phyloP scores from a whole-genome alignment of 53 echinoderm and acorn worm genomes.

The Arbacia lixula region DNA sequence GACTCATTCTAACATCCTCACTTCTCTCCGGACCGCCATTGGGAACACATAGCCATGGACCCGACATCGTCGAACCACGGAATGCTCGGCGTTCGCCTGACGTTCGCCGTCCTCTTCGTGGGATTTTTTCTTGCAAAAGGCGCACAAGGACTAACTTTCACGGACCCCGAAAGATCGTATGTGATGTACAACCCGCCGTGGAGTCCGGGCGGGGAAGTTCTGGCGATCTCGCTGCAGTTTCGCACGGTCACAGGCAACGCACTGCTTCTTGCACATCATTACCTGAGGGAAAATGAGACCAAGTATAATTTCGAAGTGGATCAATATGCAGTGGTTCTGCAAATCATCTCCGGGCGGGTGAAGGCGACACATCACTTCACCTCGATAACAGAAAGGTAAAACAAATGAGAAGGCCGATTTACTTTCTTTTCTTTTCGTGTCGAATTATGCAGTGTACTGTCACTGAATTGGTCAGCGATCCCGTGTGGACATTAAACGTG shows the following conservation, averaged over 20 bases:
- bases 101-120: constrained; percentile 1
- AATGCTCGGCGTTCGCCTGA: constrained; percentile 42
- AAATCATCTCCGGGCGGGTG: constrained; percentile 11
- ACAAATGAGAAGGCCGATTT: neutral
- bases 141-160: constrained; percentile 27
- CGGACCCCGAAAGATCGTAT: constrained; percentile 37
- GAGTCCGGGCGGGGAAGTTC: constrained; percentile 30
- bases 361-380: constrained; percentile 24
- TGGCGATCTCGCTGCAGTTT: constrained; percentile 46
- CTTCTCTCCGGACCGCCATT: constrained; percentile 14
- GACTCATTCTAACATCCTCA: neutral
- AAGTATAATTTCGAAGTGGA: constrained; percentile 41
- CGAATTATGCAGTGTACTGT: too few species aligned
- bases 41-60: constrained; percentile 42
- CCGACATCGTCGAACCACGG: constrained; percentile 33
- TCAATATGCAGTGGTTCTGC: constrained; percentile 33
- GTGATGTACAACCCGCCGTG: constrained; percentile 38
- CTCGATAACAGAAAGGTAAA: constrained; percentile 11
- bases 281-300: constrained; percentile 42
- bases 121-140: constrained; percentile 11
- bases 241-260: constrained; percentile 51
- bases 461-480: too few species aligned
- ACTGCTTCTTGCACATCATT: constrained; percentile 45
- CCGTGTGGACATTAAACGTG: too few species aligned
- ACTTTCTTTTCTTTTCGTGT: neutral